Base-by-base conservation (phyloP, 2,888 invertebrate genomes). In the Tenthredo notha region DNA sequence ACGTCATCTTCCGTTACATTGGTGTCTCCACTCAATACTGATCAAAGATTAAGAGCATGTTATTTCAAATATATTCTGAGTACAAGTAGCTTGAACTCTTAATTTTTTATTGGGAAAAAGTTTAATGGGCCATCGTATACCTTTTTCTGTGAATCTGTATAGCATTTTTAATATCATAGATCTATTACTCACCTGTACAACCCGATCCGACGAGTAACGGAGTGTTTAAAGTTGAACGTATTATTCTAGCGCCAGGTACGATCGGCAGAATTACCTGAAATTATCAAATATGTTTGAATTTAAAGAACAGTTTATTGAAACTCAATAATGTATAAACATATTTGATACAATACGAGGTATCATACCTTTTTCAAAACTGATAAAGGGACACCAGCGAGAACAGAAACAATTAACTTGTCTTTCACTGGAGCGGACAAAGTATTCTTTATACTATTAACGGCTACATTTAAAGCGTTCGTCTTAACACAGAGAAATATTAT, bases 401-500 rank as follows among this genome's bases (percentile, higher is more conserved):
- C 96, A 5, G 98, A 98, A 5, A 98, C 95, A 90, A 98, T 95
- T 77, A 97, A 90, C 88, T 96, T 95, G 87, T 94, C 93, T 86
- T 93, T 93, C 83, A 87, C 85, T n/a, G 87, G 85, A 33, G 86
- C 86, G 75, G 87, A 85, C 70, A 91, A 85, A 82, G 94, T 90
- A 85, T 92, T 91, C 70, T 90, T 90, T 29, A 95, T 90, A 88
- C 94, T 94, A 6, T 92, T 91, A 5, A 95, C 92, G 75, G 96
- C 95, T 25, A 92, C 92, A 15, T 94, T 92, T 40, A 98, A 94
- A 87, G 97, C 94, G 89, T 96, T 95, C 0, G 98, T 98, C 92
- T 98, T 98, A 0, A 98, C 96, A 80, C 97, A 97, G 87, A 98
- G 93, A 88, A 98, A 96, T 87, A 98, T 95, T 43, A 98, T 94